Percentiles rank a stretch among this genome's conserved stretches.
These are phyloP conservation scores for Amphiduros pacificus DNA, from an alignment of 2,888 invertebrate species.

Conservation along the genomic window DNA sequence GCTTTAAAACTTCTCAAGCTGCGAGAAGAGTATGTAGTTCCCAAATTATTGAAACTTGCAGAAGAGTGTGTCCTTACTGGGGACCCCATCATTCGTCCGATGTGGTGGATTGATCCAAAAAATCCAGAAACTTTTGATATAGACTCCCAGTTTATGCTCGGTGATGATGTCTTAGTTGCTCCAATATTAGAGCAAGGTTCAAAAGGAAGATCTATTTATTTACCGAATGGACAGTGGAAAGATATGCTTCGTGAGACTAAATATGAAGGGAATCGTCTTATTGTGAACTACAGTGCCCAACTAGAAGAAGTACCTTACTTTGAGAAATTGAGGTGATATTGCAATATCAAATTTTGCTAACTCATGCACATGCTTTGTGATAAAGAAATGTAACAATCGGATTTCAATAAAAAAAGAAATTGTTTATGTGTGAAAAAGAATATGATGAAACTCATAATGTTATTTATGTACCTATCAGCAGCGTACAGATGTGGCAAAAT, in stretches of 20 bases:
- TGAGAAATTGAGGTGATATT: neutral
- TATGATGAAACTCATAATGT: no score
- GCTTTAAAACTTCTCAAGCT: conserved; percentile 25
- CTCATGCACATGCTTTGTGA: no score
- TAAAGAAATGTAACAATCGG: no score
- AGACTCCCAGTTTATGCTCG: conserved; percentile 61
- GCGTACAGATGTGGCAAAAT: no score
- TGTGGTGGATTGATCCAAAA: conserved; percentile 12
- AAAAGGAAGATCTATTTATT: conserved; percentile 45
- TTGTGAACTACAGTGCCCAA: neutral
- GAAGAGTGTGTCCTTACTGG: neutral
- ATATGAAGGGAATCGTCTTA: neutral
- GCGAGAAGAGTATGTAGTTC: conserved; percentile 13
- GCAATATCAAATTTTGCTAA: no score
- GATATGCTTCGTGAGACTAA: conserved; percentile 5
- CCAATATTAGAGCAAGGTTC: conserved; percentile 50
- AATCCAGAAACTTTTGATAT: neutral
- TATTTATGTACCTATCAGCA: no score
- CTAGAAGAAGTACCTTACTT: conserved; percentile 8
- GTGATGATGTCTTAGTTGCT: conserved; percentile 51
- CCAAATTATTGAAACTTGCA: conserved; percentile 5
- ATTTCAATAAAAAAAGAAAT: no score
- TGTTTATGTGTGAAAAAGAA: no score
- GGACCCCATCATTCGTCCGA: conserved; percentile 10
- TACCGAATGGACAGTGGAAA: conserved; percentile 28